A percentile compares a stretch with the other conserved stretches of the same genome.
Evolutionary conservation across 2,113 vertebrate species (phyloP).

Genomic region (Pleuronectes platessa): DNA sequence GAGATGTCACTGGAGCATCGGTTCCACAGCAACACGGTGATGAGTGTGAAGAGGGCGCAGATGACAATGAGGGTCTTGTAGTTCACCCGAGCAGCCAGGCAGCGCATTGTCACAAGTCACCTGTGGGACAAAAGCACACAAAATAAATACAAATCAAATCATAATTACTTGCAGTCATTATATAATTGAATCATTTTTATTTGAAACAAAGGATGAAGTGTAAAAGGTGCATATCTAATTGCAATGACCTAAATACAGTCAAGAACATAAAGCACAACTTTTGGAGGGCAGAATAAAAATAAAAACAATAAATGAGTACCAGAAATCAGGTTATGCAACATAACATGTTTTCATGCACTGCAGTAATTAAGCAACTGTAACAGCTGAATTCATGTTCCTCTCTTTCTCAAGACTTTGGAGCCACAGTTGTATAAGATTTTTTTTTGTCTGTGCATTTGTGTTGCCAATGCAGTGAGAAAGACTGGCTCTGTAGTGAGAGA

Average conservation of each 20-base stretch:
- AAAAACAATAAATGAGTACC: neutral
- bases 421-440: neutral
- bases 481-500: neutral
- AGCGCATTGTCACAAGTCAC: conserved; percentile 95
- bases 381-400: neutral
- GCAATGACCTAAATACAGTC: neutral
- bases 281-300: no score
- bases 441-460: neutral
- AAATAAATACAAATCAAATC: neutral
- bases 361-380: neutral
- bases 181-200: neutral
- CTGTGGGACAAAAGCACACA: conserved; percentile 70
- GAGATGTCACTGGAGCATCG: conserved; percentile 88
- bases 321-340: neutral
- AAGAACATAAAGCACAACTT: neutral
- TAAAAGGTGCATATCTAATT: neutral
- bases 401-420: neutral
- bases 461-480: neutral
- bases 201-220: neutral
- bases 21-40: conserved; percentile 95
- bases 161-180: neutral
- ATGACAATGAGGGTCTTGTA: conserved; percentile 96
- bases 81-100: conserved; percentile 95
- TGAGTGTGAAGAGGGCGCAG: conserved; percentile 91
- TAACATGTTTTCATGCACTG: neutral